phyloP scores from a whole-genome alignment of 2,888 invertebrate genomes.

The Gisinianus flammeolus region DNA sequence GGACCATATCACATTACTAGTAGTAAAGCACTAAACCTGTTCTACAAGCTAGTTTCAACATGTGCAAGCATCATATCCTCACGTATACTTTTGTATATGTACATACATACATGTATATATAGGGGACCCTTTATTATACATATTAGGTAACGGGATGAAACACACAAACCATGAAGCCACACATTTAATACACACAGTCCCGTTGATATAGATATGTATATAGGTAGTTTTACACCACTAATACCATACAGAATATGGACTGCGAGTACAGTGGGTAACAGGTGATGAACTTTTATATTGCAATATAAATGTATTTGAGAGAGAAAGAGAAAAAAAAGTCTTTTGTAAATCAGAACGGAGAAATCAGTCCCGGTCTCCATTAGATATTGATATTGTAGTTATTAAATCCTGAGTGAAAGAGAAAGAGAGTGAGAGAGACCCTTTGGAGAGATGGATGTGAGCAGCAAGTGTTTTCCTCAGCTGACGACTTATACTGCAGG shows the following conservation, averaged over 20 bases:
- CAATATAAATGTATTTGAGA: conserved; percentile 13
- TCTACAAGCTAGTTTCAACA: not conserved
- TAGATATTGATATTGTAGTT: conserved; percentile 12
- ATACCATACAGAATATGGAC: not conserved
- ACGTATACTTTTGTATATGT: not conserved
- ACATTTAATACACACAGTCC: not conserved
- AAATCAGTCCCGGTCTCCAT: conserved; percentile 34
- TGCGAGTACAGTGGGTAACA: conserved; percentile 29
- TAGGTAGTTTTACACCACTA: not conserved
- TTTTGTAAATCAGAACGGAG: not conserved
- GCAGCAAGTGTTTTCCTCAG: conserved; percentile 56
- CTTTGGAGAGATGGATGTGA: conserved; percentile 8
- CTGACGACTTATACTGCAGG: conserved; percentile 42
- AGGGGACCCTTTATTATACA: not conserved
- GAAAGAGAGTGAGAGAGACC: conserved; percentile 7
- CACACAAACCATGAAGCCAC: not conserved
- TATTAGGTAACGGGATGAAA: not conserved
- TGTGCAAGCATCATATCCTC: not conserved
- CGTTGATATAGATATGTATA: not conserved
- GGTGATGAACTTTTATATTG: conserved; percentile 40
- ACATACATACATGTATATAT: not conserved
- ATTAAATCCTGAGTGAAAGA: conserved; percentile 16
- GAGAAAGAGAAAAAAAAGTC: conserved; percentile 14
- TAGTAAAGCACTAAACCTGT: not conserved
- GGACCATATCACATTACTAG: not conserved